A percentile compares a stretch with the other conserved stretches of the same genome.
These are phyloP conservation scores for Ctena decussata DNA, from an alignment of 2,888 invertebrate species.

Conservation along the genomic window DNA sequence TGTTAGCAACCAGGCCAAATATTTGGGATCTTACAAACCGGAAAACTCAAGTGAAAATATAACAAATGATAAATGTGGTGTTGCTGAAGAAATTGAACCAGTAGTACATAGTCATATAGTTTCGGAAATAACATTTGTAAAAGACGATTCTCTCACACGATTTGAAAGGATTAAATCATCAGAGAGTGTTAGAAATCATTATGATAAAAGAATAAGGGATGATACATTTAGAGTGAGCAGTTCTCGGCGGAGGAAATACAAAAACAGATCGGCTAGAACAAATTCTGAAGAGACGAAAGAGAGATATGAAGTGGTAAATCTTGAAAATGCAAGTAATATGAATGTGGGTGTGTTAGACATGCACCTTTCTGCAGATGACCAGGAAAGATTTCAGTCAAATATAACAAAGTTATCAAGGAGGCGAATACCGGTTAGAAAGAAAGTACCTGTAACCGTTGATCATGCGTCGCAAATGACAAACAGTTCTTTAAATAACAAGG, in stretches of 20 bases:
- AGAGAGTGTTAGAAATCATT: slow-evolving; percentile 31
- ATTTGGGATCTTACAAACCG: background rate
- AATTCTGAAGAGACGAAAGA: background rate
- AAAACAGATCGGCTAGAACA: background rate
- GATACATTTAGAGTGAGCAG: background rate
- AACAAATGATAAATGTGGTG: background rate
- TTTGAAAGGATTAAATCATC: slow-evolving; percentile 34
- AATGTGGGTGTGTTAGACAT: background rate
- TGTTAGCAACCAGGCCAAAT: background rate
- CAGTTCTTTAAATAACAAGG: background rate
- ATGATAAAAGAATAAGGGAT: slow-evolving; percentile 17
- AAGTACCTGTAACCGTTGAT: background rate
- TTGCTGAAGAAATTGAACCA: background rate
- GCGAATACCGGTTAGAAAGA: background rate
- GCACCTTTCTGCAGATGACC: background rate
- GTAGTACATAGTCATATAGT: background rate
- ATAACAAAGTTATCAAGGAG: background rate
- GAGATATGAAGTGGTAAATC: background rate
- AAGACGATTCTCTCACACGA: slow-evolving; percentile 6
- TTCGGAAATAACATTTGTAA: slow-evolving; percentile 45
- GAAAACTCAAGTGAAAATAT: background rate
- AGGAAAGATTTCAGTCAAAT: background rate
- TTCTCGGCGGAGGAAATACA: background rate
- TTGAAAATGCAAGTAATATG: background rate
- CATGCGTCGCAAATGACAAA: background rate